Conservation (phyloP, 2,888 invertebrate genomes). For the Nephrotoma appendiculata region DNA sequence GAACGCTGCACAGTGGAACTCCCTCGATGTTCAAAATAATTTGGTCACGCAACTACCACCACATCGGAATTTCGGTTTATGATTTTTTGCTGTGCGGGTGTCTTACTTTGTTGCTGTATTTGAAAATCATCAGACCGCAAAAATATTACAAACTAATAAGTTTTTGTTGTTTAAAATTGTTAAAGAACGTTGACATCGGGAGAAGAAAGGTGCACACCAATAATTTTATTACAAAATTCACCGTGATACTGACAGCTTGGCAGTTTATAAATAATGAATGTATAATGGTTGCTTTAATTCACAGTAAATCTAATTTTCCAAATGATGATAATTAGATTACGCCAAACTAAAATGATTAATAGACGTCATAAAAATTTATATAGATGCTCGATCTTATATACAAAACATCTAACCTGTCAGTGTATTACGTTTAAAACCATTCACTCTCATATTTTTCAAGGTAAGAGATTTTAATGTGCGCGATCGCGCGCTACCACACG, state of each 20-base stretch:
- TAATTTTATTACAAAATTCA: background rate
- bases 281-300: background rate
- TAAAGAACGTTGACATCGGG: background rate
- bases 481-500: background rate
- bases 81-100: background rate
- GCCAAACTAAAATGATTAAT: background rate
- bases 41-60: background rate
- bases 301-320: background rate
- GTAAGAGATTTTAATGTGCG: background rate
- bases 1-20: background rate
- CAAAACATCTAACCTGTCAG: background rate
- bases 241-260: background rate
- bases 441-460: background rate
- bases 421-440: background rate
- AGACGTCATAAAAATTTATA: background rate
- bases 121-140: background rate
- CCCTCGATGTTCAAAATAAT: background rate
- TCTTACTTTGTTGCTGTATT: background rate
- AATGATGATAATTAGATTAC: background rate
- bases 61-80: background rate
- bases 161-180: background rate
- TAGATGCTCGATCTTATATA: background rate
- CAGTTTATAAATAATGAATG: background rate
- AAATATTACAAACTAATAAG: background rate
- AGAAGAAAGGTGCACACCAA: background rate